phyloP scores from a whole-genome alignment of 2,113 vertebrate genomes.

The Neogobius melanostomus region DNA sequence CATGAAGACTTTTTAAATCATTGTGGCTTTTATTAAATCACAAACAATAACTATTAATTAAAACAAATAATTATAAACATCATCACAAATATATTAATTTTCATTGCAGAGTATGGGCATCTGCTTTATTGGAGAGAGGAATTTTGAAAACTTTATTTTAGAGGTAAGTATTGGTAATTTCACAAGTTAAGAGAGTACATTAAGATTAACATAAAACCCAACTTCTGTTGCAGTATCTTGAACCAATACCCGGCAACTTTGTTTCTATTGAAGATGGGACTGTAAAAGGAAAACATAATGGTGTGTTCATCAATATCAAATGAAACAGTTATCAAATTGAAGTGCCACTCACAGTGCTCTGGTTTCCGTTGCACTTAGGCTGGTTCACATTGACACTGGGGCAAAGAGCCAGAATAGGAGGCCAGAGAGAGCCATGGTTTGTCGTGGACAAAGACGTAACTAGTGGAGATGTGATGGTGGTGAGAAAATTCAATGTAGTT shows the following conservation, averaged over 20 bases:
- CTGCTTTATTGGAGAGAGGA: slow-evolving; percentile 93
- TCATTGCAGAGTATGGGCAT: slow-evolving; percentile 91
- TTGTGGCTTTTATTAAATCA: neutral
- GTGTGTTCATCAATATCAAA: slow-evolving; percentile 60
- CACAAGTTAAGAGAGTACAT: neutral
- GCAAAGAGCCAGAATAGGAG: slow-evolving; percentile 88
- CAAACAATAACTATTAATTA: no score
- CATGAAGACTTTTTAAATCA: neutral
- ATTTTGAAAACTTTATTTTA: slow-evolving; percentile 92
- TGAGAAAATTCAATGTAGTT: slow-evolving; percentile 66
- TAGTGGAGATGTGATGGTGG: slow-evolving; percentile 87
- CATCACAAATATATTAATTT: neutral
- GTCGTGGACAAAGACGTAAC: slow-evolving; percentile 91
- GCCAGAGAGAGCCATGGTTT: slow-evolving; percentile 85
- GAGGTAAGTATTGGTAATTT: slow-evolving; percentile 74
- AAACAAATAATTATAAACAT: neutral
- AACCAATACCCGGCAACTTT: slow-evolving; percentile 88
- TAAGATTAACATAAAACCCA: neutral
- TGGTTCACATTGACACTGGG: slow-evolving; percentile 96
- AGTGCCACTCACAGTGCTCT: no score
- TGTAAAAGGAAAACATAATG: slow-evolving; percentile 88
- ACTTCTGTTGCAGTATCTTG: slow-evolving; percentile 82
- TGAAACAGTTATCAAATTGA: no score
- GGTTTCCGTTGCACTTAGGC: slow-evolving; percentile 67
- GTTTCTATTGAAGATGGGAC: slow-evolving; percentile 89